Conservation (phyloP, 2,113 vertebrate species). For the Vombatus ursinus region DNA sequence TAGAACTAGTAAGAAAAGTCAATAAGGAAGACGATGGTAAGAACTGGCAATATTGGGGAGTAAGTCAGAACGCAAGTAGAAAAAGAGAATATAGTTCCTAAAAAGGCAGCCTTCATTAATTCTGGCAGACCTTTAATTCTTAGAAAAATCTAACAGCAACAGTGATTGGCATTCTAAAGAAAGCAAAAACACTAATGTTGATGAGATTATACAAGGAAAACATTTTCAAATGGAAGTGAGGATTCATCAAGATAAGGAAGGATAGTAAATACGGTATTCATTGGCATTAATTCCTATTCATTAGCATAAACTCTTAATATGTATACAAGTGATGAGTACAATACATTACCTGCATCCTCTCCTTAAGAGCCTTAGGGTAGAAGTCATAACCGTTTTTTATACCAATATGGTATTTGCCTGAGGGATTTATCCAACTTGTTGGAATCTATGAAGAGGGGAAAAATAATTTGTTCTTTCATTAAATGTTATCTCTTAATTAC, state of each 20-base stretch:
- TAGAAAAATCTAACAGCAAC: not conserved
- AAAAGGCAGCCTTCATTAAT: not conserved
- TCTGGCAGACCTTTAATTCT: not conserved
- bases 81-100: not conserved
- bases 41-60: not conserved
- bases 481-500: conserved; percentile 24
- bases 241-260: not conserved
- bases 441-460: conserved; percentile 87
- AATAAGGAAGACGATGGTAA: not conserved
- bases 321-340: not conserved
- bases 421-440: conserved; percentile 93
- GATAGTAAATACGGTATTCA: not conserved
- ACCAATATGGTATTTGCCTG: conserved; percentile 95
- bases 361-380: conserved; percentile 97
- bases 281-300: not conserved
- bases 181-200: not conserved
- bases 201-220: not conserved
- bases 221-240: not conserved
- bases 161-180: not conserved
- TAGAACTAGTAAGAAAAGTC: not conserved
- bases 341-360: conserved; percentile 94
- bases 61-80: not conserved
- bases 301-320: conserved; percentile 31
- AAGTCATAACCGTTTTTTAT: conserved; percentile 99
- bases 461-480: conserved; percentile 1